A percentile compares a stretch with the other conserved stretches of the same genome.
Conservation (phyloP, 2,113 vertebrate genomes). For the Podarcis raffonei region DNA sequence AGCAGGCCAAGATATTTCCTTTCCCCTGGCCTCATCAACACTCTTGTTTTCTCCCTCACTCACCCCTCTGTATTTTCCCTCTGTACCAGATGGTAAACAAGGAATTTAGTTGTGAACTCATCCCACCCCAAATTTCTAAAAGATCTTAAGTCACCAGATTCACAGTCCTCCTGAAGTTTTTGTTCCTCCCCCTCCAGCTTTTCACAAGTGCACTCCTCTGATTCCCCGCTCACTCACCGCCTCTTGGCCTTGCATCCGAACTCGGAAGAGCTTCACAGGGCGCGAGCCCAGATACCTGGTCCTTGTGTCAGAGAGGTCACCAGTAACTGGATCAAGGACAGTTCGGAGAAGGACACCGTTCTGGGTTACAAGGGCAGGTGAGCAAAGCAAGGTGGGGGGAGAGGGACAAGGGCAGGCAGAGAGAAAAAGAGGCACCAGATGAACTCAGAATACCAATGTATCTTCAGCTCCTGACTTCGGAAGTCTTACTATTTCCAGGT, state of each 20-base stretch:
- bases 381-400: background rate
- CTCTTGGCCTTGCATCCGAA: slow-evolving; percentile 98
- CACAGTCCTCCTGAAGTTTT: background rate
- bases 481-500: background rate
- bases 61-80: too few species aligned
- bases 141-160: background rate
- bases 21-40: too few species aligned
- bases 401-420: background rate
- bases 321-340: slow-evolving; percentile 94
- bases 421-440: background rate
- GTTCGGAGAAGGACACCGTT: slow-evolving; percentile 95
- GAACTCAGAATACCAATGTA: background rate
- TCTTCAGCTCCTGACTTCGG: background rate
- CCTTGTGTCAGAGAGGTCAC: slow-evolving; percentile 94
- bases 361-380: slow-evolving; percentile 62
- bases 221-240: slow-evolving; percentile 83
- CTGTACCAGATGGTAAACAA: too few species aligned
- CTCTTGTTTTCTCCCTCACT: too few species aligned
- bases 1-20: too few species aligned
- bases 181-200: background rate
- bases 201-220: background rate
- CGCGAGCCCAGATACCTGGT: slow-evolving; percentile 95
- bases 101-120: background rate
- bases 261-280: slow-evolving; percentile 96
- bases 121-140: too few species aligned